These are phyloP conservation scores for Sclerurus mexicanus DNA, from an alignment of 2,113 vertebrate genomes.

Conservation along the genomic window DNA sequence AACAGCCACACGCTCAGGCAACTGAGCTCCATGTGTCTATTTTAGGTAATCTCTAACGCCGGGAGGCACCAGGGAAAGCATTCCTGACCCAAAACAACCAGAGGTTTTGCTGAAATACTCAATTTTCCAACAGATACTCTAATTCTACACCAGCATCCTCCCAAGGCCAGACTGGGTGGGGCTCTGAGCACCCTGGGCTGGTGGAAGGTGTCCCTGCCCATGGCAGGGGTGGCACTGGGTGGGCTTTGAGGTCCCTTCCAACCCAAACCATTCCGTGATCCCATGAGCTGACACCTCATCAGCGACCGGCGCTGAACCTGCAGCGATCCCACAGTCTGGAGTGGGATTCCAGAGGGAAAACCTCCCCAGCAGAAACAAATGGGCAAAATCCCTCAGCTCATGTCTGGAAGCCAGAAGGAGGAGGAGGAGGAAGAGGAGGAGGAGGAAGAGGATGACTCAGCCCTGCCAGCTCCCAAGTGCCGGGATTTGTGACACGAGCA, in stretches of 20 bases:
- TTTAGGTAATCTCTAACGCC: too few relatives aligned
- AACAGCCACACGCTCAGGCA: too few relatives aligned
- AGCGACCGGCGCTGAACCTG: fast-evolving
- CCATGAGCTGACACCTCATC: fast-evolving
- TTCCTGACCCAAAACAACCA: too few relatives aligned
- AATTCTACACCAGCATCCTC: too few relatives aligned
- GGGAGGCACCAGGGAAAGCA: too few relatives aligned
- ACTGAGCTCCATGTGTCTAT: too few relatives aligned
- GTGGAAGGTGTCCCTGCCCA: background rate
- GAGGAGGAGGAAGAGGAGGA: background rate
- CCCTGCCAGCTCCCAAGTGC: background rate
- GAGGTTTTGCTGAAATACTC: too few relatives aligned
- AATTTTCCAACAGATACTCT: too few relatives aligned
- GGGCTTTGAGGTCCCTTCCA: background rate
- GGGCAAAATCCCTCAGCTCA: background rate
- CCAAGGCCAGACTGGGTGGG: too few relatives aligned
- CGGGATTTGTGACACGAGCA: background rate
- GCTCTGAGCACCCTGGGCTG: too few relatives aligned
- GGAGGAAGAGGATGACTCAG: background rate
- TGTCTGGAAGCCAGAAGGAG: background rate
- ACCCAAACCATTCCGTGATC: background rate
- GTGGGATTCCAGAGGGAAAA: background rate
- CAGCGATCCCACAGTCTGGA: fast-evolving
- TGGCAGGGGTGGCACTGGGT: background rate
- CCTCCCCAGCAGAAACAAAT: background rate